Conservation (phyloP, 2,797 vertebrate species). For the Brachyrhaphis roseni region DNA sequence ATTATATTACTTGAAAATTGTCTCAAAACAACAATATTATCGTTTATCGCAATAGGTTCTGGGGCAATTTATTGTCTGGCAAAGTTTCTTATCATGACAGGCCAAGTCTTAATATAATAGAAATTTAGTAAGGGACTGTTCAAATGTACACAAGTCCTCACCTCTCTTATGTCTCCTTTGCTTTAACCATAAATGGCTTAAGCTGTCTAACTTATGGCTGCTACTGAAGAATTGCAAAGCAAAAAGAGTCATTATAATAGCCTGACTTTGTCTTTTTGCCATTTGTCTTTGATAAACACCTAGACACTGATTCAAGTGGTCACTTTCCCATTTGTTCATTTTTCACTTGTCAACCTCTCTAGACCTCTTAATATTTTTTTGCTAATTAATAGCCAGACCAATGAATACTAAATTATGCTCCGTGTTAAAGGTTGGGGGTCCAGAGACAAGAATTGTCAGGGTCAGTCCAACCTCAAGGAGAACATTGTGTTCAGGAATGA, state of each 20-base stretch:
- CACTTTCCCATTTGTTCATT: slow-evolving; percentile 7
- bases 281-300: slow-evolving; percentile 29
- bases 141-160: no score
- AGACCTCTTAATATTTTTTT: slow-evolving; percentile 49
- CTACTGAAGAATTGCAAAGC: neutral
- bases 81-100: no score
- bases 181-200: neutral
- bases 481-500: slow-evolving; percentile 33
- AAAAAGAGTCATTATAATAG: neutral
- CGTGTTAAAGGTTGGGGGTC: slow-evolving; percentile 24
- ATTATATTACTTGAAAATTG: no score
- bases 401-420: slow-evolving; percentile 58
- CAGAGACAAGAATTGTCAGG: slow-evolving; percentile 36
- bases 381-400: slow-evolving; percentile 53
- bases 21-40: no score
- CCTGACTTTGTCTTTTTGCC: slow-evolving; percentile 13
- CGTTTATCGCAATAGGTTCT: no score
- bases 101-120: no score
- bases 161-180: no score
- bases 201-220: neutral
- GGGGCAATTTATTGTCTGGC: no score
- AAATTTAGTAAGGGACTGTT: no score
- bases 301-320: slow-evolving; percentile 16
- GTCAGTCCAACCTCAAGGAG: slow-evolving; percentile 58
- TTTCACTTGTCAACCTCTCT: slow-evolving; percentile 46